Base-by-base conservation (phyloP, 1,140 invertebrate species). In the Trachymyrmex septentrionalis region DNA sequence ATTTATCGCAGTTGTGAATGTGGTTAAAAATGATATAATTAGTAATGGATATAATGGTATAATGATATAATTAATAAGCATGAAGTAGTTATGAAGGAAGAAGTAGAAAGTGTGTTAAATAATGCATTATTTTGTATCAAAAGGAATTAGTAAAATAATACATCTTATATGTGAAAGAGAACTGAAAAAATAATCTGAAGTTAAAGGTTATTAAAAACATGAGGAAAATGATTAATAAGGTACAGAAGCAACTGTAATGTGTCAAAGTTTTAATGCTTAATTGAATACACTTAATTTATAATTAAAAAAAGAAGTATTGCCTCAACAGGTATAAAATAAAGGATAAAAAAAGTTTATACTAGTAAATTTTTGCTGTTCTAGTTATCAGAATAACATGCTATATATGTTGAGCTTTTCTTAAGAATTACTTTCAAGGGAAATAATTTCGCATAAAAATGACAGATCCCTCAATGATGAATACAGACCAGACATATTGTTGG, bases 401-500 rank as follows among this genome's bases (percentile, higher is more conserved):
- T 9, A 16, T 16, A 19, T 27, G 3, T 30, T 30, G 27, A 64
- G 27, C 14, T 63, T 16, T 34, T 7, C 16, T 19, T 66, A 21
- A 27, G 21, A 66, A 12, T 67, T 1, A 7, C 2, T 27, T 50
- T 50, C 2, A 12, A 55, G 4, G 10, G 34, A 10, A 81, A 57
- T 14, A 55, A 72, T 78, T 66, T 44, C 0, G 6, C 30, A n/a
- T 7, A 19, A 64, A 90, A 80, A 94, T 94, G 93, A 87, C 92
- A 30, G 92, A 92, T 66, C 77, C 86, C 80, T 86, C 90, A 63
- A 19, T 67, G 21, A 57, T 86, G 34, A 93, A 93, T 38, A 69
- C 75, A 34, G 89, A 76, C 14, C 89, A 91, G 72, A 16, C 64
- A 2, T 92, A 92, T 50, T 94, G 6, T 38, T 38, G 94, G 94